Evolutionary conservation across 2,113 vertebrate species (phyloP).

Genomic region (Galbula dea): DNA sequence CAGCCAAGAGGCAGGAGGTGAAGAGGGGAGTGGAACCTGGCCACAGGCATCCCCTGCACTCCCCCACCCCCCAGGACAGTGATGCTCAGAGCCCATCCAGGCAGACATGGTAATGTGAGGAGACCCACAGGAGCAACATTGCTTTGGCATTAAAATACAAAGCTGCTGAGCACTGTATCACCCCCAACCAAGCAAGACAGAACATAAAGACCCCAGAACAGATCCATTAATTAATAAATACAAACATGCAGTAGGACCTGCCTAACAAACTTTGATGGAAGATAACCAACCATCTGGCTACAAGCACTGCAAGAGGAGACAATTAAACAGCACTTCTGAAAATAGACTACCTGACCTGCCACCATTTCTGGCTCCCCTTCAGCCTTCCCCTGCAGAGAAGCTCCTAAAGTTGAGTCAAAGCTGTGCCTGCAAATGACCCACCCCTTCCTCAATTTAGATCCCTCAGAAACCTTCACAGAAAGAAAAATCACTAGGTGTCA

Average conservation of each 20-base stretch:
- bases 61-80: background rate
- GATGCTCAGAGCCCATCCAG: rapidly evolving
- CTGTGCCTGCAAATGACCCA: too few species aligned
- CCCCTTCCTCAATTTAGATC: constrained; percentile 41
- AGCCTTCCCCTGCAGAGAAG: constrained; percentile 5
- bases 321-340: constrained; percentile 31
- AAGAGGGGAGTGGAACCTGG: background rate
- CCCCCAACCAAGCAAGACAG: background rate
- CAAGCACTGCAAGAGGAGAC: background rate
- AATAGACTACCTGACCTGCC: constrained; percentile 29
- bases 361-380: constrained; percentile 20
- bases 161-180: background rate
- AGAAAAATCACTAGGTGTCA: background rate
- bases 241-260: background rate
- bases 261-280: background rate
- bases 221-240: background rate
- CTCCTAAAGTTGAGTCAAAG: constrained; percentile 39
- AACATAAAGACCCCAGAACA: background rate
- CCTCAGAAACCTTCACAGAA: background rate
- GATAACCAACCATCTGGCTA: background rate
- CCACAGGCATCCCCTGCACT: background rate
- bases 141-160: background rate
- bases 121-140: rapidly evolving
- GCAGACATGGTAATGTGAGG: rapidly evolving
- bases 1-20: background rate